These are phyloP conservation scores for Trissolcus japonicus DNA, from an alignment of 2,888 invertebrate genomes.

Conservation along the genomic window DNA sequence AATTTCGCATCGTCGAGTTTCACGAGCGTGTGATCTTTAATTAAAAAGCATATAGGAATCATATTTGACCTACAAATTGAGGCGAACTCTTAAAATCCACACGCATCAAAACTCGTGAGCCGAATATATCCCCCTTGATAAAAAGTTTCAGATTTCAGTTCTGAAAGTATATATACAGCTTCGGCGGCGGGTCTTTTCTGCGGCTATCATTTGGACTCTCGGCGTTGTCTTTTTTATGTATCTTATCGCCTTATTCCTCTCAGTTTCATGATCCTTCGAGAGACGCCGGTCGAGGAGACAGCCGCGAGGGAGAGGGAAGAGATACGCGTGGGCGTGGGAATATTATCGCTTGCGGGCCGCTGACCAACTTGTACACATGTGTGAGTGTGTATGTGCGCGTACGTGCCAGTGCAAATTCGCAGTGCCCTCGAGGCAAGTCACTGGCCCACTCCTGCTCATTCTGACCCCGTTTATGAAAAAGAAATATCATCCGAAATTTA, in stretches of 20 bases:
- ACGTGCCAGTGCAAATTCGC: conserved; percentile 25
- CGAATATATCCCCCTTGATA: conserved; percentile 26
- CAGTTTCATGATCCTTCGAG: conserved; percentile 43
- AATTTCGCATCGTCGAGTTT: conserved; percentile 19
- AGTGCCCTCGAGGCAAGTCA: conserved; percentile 55
- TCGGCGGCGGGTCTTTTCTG: conserved; percentile 48
- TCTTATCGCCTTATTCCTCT: conserved; percentile 56
- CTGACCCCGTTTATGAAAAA: conserved; percentile 50
- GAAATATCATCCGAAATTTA: conserved; percentile 52
- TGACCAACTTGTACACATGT: conserved; percentile 55
- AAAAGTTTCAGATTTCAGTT: conserved; percentile 50
- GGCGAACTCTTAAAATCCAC: conserved; percentile 38
- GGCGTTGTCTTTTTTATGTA: conserved; percentile 45
- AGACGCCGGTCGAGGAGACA: conserved; percentile 45
- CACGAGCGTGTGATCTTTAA: conserved; percentile 22
- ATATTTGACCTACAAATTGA: conserved; percentile 29
- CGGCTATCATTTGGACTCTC: conserved; percentile 46
- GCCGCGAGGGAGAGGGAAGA: conserved; percentile 42
- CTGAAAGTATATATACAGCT: conserved; percentile 34
- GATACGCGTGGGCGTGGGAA: conserved; percentile 66
- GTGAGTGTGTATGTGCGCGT: conserved; percentile 24
- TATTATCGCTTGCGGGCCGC: conserved; percentile 67
- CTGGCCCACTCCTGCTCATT: conserved; percentile 57
- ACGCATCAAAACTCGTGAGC: conserved; percentile 38
- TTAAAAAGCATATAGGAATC: conserved; percentile 18